Percentiles rank a stretch among this genome's conserved stretches.
Evolutionary conservation across 2,113 vertebrate species (phyloP).

Genomic region (Podarcis raffonei): DNA sequence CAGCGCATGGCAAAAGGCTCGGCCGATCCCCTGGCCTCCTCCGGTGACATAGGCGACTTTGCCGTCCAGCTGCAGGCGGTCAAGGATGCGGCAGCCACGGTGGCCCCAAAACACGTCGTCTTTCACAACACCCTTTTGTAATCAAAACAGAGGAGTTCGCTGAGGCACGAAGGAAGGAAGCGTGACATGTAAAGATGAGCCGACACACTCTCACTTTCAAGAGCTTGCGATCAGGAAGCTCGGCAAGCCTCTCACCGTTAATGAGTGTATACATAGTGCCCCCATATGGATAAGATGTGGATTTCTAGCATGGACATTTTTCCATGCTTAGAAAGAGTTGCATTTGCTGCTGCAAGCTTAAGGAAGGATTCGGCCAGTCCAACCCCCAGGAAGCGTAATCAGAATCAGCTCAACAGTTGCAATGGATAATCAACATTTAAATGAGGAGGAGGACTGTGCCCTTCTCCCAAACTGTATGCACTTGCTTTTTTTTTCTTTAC

Average conservation of each 20-base stretch:
- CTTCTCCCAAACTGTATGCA: not conserved
- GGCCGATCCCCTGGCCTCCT: constrained; percentile 81
- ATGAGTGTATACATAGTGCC: constrained; percentile 14
- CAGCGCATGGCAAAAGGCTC: constrained; percentile 79
- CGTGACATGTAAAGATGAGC: not conserved
- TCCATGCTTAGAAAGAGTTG: not conserved
- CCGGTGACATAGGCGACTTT: constrained; percentile 80
- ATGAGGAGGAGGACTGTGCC: not conserved
- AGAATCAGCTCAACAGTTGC: not conserved
- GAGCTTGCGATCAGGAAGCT: not conserved
- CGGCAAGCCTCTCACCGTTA: not conserved
- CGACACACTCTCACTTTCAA: not conserved
- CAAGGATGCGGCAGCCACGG: constrained; percentile 65
- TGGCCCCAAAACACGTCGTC: constrained; percentile 79
- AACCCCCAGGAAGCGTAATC: not conserved
- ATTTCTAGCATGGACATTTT: not conserved
- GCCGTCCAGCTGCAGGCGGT: constrained; percentile 77
- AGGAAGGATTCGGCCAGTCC: not conserved
- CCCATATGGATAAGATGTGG: not conserved
- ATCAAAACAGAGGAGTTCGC: not conserved
- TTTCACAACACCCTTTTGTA: constrained; percentile 48
- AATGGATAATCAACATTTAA: not conserved
- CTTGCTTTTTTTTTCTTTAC: not conserved
- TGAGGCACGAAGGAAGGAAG: not conserved
- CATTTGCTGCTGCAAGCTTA: not conserved